Conservation (phyloP, 2,113 vertebrate genomes). For the Tragelaphus buxtoni region DNA sequence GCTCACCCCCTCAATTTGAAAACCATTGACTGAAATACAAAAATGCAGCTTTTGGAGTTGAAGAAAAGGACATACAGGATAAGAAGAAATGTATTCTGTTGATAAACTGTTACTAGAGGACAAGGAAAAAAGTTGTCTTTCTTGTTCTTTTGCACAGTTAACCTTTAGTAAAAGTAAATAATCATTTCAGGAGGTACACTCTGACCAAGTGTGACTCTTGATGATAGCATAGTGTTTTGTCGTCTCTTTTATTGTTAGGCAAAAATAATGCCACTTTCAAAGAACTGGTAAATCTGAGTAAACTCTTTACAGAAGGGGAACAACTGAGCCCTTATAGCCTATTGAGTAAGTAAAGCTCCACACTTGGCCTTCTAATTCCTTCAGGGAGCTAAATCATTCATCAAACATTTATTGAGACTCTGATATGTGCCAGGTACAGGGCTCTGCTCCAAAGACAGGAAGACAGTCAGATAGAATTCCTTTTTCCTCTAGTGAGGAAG, state of each 20-base stretch:
- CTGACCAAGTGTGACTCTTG: neutral
- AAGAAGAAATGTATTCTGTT: neutral
- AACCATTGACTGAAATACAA: neutral
- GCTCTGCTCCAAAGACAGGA: neutral
- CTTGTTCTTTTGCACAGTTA: neutral
- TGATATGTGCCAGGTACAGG: neutral
- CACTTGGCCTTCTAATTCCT: neutral
- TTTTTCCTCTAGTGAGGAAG: neutral
- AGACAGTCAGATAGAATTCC: neutral
- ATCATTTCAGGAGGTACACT: neutral
- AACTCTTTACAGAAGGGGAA: neutral
- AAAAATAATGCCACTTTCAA: neutral
- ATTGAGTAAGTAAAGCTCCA: neutral
- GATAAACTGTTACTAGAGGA: neutral
- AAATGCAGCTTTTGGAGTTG: neutral
- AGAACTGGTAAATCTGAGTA: neutral
- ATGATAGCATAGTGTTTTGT: neutral
- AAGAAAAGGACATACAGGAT: neutral
- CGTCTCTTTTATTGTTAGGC: slow-evolving; percentile 1
- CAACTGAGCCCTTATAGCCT: accelerated
- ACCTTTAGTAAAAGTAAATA: neutral
- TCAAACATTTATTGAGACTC: neutral
- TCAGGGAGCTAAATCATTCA: neutral
- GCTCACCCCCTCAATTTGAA: neutral
- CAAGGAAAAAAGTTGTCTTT: neutral